Percentiles rank a stretch among this genome's conserved stretches.
Evolutionary conservation across 2,113 vertebrate species (phyloP).

Genomic region (Oxyura jamaicensis): DNA sequence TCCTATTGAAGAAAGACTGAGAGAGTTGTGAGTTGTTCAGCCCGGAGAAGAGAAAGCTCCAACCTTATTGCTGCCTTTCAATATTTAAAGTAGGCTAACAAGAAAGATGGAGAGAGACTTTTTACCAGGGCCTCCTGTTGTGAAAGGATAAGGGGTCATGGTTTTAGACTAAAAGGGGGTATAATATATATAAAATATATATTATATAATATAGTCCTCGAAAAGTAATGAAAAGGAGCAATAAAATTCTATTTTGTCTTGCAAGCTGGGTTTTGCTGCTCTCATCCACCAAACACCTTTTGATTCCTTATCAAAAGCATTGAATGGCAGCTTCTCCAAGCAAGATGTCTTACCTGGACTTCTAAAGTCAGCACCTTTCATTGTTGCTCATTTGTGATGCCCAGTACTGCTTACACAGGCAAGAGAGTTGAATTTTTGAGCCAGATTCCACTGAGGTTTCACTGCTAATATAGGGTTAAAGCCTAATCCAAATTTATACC

Average conservation of each 20-base stretch:
- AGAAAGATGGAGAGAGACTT: background rate
- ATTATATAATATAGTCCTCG: background rate
- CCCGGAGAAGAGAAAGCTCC: background rate
- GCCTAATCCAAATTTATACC: background rate
- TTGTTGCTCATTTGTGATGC: fast-evolving
- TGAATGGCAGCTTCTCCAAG: background rate
- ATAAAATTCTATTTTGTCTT: background rate
- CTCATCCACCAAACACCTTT: background rate
- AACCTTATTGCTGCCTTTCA: background rate
- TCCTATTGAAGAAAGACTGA: background rate
- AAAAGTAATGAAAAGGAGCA: background rate
- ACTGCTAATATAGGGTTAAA: background rate
- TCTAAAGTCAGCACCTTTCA: background rate
- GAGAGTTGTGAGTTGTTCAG: background rate
- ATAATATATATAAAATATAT: no score
- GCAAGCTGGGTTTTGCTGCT: background rate
- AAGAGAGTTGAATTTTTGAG: background rate
- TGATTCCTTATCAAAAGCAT: background rate
- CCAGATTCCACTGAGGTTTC: background rate
- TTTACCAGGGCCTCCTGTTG: background rate
- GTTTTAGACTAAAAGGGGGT: background rate
- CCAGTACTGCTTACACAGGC: fast-evolving
- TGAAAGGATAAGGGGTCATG: background rate
- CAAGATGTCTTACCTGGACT: background rate
- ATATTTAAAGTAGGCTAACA: background rate